These are phyloP conservation scores for Anguilla rostrata DNA, from an alignment of 2,113 vertebrate species.

Conservation along the genomic window DNA sequence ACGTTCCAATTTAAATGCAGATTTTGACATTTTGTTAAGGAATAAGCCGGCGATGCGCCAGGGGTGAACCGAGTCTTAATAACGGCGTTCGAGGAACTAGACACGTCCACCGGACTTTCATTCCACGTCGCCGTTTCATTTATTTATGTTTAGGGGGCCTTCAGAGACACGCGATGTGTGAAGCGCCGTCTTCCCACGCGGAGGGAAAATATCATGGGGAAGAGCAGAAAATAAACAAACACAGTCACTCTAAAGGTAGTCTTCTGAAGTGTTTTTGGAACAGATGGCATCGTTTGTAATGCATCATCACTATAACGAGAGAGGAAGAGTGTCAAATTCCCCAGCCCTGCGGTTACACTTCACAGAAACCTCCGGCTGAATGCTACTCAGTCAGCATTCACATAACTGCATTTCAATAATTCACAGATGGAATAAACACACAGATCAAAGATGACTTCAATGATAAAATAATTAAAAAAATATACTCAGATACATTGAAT, in stretches of 20 bases:
- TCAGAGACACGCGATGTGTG: conserved; percentile 11
- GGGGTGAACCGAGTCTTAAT: conserved; percentile 15
- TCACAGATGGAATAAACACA: neutral
- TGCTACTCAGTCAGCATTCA: neutral
- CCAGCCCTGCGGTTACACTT: neutral
- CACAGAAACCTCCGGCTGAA: neutral
- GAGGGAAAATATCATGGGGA: neutral
- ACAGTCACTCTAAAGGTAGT: neutral
- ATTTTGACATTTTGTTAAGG: conserved; percentile 65
- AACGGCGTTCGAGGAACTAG: conserved; percentile 27
- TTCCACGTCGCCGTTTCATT: conserved; percentile 15
- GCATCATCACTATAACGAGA: neutral
- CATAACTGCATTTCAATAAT: neutral
- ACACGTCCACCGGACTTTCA: neutral
- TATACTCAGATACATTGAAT: no score
- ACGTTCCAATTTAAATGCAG: conserved; percentile 71
- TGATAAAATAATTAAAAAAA: neutral
- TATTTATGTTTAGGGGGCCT: conserved; percentile 22
- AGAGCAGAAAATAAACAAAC: neutral
- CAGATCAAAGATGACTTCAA: neutral
- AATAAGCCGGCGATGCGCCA: conserved; percentile 21
- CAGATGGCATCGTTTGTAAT: conserved; percentile 13
- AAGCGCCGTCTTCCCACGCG: conserved; percentile 11
- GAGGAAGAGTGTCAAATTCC: neutral
- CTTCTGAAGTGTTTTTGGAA: conserved; percentile 5